Conservation (phyloP, 2,888 invertebrate genomes). For the Brachyptera putata region DNA sequence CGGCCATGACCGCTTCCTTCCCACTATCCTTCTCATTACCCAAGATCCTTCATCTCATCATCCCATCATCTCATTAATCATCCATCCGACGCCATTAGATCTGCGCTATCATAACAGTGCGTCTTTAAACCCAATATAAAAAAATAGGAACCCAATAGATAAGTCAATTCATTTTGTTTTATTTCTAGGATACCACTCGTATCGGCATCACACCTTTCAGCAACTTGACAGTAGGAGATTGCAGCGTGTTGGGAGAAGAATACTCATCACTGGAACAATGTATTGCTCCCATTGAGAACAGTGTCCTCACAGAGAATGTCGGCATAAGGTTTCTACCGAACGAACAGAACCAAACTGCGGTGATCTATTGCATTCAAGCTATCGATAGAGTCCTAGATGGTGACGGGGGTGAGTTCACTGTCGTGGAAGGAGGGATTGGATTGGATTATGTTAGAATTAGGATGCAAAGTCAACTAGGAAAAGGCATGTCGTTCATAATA, state of each 20-base stretch:
- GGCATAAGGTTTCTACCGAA: neutral
- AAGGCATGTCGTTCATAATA: neutral
- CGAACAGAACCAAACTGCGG: neutral
- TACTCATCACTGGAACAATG: neutral
- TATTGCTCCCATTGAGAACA: neutral
- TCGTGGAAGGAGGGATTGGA: neutral
- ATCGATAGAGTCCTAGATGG: neutral
- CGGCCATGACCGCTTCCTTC: too few relatives aligned
- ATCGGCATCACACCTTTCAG: neutral
- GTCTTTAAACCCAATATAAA: too few relatives aligned
- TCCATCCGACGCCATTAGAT: too few relatives aligned
- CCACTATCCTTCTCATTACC: too few relatives aligned
- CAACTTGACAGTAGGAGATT: conserved; percentile 1
- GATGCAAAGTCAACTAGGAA: neutral
- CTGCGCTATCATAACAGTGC: too few relatives aligned
- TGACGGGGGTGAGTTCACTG: neutral
- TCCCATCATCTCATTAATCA: too few relatives aligned
- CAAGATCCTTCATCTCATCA: too few relatives aligned
- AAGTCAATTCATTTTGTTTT: too few relatives aligned
- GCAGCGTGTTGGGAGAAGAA: neutral
- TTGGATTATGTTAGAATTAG: neutral
- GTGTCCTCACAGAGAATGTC: neutral
- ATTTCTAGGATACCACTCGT: too few relatives aligned
- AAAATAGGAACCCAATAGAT: too few relatives aligned
- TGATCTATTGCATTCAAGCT: neutral